Evolutionary conservation across 2,888 invertebrate genomes (phyloP).

Genomic region (Tethea ocularis): DNA sequence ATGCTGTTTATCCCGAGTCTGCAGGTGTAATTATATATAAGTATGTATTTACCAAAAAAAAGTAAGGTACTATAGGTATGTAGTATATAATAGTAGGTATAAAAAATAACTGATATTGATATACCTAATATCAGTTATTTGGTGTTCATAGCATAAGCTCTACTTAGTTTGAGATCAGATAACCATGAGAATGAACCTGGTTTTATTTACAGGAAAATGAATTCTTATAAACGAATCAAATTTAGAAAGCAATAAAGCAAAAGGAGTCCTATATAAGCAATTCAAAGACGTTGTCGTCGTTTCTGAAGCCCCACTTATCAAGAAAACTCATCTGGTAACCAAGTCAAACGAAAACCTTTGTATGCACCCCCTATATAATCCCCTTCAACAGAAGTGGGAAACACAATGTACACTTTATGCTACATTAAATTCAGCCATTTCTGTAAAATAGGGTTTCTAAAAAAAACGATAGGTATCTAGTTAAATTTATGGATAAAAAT

Average conservation of each 20-base stretch:
- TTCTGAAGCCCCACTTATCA: slow-evolving; percentile 5
- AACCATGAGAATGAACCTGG: neutral
- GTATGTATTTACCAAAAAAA: too few relatives aligned
- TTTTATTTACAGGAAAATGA: neutral
- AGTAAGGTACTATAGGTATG: too few relatives aligned
- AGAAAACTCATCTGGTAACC: neutral
- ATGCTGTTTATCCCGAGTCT: too few relatives aligned
- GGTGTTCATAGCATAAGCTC: too few relatives aligned
- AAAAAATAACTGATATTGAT: too few relatives aligned
- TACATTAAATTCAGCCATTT: neutral
- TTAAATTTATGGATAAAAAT: neutral
- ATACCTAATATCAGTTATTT: too few relatives aligned
- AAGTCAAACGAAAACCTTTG: slow-evolving; percentile 3
- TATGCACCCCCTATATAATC: neutral
- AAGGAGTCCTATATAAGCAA: neutral
- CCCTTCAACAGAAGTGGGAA: neutral
- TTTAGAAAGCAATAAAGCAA: slow-evolving; percentile 2
- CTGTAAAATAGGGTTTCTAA: neutral
- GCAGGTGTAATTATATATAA: too few relatives aligned
- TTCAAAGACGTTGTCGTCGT: slow-evolving; percentile 2
- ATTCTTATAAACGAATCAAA: neutral
- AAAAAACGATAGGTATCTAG: too few relatives aligned
- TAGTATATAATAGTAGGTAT: too few relatives aligned
- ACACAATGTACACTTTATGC: neutral
- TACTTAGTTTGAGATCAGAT: too few relatives aligned